A percentile compares a stretch with the other conserved stretches of the same genome.
Conservation (phyloP, 2,888 invertebrate genomes). For the Ophion costatus region DNA sequence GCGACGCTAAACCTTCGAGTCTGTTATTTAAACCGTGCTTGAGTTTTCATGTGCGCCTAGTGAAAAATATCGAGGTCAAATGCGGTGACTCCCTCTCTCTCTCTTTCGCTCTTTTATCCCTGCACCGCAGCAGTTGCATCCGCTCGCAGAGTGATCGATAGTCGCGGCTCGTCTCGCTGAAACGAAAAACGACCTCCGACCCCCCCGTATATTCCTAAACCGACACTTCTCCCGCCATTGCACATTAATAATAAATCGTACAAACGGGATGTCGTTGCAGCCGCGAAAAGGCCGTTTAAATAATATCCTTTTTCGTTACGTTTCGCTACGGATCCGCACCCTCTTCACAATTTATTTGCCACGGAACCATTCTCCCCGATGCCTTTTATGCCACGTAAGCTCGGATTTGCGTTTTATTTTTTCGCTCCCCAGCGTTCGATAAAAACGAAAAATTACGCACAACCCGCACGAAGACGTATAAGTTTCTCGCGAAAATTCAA, state of each 20-base stretch:
- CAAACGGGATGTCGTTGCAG: slow-evolving; percentile 40
- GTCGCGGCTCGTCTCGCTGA: slow-evolving; percentile 54
- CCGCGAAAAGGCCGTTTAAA: background rate
- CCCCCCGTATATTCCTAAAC: slow-evolving; percentile 26
- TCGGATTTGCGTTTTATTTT: background rate
- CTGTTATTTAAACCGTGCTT: slow-evolving; percentile 31
- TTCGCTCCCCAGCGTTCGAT: background rate
- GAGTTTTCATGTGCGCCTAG: slow-evolving; percentile 24
- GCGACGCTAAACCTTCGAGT: slow-evolving; percentile 11
- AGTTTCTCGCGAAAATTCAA: background rate
- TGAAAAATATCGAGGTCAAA: slow-evolving; percentile 61
- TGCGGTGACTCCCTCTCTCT: slow-evolving; percentile 33
- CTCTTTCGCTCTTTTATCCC: slow-evolving; percentile 19
- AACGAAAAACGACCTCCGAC: slow-evolving; percentile 56
- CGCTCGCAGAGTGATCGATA: slow-evolving; percentile 58
- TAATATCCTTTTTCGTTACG: background rate
- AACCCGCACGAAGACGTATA: background rate
- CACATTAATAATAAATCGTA: slow-evolving; percentile 57
- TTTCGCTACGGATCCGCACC: background rate
- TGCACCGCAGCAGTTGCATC: slow-evolving; percentile 42
- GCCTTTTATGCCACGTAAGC: background rate
- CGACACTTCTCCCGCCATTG: slow-evolving; percentile 42
- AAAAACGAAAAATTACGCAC: background rate
- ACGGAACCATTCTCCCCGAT: background rate
- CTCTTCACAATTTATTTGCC: background rate